Evolutionary conservation across 2,113 vertebrate genomes (phyloP).

Genomic region (Tyrannus savana): DNA sequence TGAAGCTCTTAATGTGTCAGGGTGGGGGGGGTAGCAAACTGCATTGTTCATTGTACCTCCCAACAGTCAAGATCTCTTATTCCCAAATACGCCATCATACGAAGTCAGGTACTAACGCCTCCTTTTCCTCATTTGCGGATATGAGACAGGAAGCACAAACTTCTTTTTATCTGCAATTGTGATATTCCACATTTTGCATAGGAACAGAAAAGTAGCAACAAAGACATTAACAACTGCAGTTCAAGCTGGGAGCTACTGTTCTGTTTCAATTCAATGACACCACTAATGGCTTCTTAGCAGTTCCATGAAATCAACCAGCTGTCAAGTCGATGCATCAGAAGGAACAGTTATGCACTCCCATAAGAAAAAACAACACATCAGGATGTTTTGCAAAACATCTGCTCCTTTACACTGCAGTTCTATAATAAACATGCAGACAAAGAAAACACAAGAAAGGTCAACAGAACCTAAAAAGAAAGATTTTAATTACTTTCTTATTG

Average conservation of each 20-base stretch:
- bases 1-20: not conserved
- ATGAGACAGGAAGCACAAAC: conserved; percentile 51
- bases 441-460: conserved; percentile 80
- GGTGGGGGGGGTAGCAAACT: not conserved
- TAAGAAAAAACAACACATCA: conserved; percentile 92
- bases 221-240: conserved; percentile 85
- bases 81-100: not conserved
- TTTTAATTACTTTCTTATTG: conserved; percentile 34
- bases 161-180: conserved; percentile 54
- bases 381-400: conserved; percentile 98
- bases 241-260: conserved; percentile 89
- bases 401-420: conserved; percentile 90
- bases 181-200: conserved; percentile 62
- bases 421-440: conserved; percentile 92
- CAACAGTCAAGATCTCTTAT: not conserved
- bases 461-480: conserved; percentile 46
- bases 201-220: conserved; percentile 82
- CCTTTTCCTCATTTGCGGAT: conserved; percentile 41
- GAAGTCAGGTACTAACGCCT: conserved; percentile 18
- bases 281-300: conserved; percentile 99
- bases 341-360: conserved; percentile 91
- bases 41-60: not conserved
- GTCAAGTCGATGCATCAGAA: conserved; percentile 96
- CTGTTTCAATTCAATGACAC: conserved; percentile 95
- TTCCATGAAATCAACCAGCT: conserved; percentile 98